These are phyloP conservation scores for Andrena hattorfiana DNA, from an alignment of 2,888 invertebrate species.

Conservation along the genomic window DNA sequence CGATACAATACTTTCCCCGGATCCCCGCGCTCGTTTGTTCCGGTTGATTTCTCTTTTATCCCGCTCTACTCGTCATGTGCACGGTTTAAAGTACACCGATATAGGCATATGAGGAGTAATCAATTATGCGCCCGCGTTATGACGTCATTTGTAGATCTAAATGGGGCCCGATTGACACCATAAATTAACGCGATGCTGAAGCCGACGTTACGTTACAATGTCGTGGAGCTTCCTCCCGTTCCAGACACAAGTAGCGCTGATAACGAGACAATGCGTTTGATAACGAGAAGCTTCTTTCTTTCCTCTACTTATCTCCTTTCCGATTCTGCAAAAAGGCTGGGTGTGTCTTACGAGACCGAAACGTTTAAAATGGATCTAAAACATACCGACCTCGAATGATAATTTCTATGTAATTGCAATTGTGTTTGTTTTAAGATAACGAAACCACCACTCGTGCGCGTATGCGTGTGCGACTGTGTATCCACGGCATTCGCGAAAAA, in stretches of 20 bases:
- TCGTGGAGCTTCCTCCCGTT: not conserved
- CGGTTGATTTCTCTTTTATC: not conserved
- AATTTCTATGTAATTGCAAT: not conserved
- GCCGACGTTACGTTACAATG: too few species aligned
- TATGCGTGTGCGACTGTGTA: not conserved
- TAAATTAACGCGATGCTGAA: not conserved
- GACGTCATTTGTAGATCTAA: not conserved
- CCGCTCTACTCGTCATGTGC: not conserved
- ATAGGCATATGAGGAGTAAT: not conserved
- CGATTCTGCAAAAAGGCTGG: too few species aligned
- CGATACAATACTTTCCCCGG: not conserved
- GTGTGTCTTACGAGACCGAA: too few species aligned
- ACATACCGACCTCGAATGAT: not conserved
- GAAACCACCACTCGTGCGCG: not conserved
- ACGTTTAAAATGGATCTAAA: too few species aligned
- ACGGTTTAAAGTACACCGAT: slow-evolving; percentile 6
- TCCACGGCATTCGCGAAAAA: not conserved
- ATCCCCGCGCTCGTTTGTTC: not conserved
- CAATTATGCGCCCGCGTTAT: not conserved
- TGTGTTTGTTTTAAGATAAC: not conserved
- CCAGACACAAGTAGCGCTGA: too few species aligned
- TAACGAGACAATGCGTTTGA: too few species aligned
- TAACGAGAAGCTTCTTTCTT: too few species aligned
- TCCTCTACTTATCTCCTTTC: not conserved
- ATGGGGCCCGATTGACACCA: not conserved